Evolutionary conservation across 2,113 vertebrate genomes (phyloP).

Genomic region (Microcebus tavaratra): DNA sequence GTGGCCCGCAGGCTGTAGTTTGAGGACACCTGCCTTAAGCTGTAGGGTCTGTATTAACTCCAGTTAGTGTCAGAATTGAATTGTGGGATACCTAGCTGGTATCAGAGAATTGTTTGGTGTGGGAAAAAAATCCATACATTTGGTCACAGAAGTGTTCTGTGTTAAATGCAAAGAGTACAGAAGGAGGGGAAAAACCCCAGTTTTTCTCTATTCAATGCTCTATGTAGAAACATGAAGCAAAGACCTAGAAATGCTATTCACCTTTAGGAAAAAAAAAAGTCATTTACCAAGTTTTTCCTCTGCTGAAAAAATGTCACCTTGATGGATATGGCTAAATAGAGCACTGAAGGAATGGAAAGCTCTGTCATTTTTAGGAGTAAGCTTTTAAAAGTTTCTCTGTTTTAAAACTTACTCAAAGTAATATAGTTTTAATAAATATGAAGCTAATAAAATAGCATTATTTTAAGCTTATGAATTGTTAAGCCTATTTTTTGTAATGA

Average conservation of each 20-base stretch:
- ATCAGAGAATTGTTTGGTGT: neutral
- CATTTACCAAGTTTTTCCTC: slow-evolving; percentile 38
- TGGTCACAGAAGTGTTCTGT: neutral
- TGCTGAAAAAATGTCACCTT: slow-evolving; percentile 51
- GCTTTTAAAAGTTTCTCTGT: slow-evolving; percentile 43
- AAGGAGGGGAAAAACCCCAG: neutral
- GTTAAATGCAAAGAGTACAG: neutral
- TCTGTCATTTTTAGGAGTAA: slow-evolving; percentile 34
- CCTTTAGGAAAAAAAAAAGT: slow-evolving; percentile 24
- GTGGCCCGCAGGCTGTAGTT: no score
- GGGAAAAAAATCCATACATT: neutral
- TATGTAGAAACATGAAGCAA: neutral
- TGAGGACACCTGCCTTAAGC: neutral
- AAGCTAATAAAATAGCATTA: slow-evolving; percentile 69
- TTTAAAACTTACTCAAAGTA: slow-evolving; percentile 53
- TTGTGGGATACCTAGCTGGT: neutral
- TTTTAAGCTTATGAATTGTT: slow-evolving; percentile 83
- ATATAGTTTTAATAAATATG: slow-evolving; percentile 70
- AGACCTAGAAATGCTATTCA: neutral
- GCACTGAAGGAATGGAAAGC: slow-evolving; percentile 45
- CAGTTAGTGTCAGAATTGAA: neutral
- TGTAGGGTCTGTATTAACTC: neutral
- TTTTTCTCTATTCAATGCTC: neutral
- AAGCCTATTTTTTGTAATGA: slow-evolving; percentile 83
- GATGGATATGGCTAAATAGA: neutral